Conservation (phyloP, 1,140 invertebrate genomes). For the Ceratina japonica region DNA sequence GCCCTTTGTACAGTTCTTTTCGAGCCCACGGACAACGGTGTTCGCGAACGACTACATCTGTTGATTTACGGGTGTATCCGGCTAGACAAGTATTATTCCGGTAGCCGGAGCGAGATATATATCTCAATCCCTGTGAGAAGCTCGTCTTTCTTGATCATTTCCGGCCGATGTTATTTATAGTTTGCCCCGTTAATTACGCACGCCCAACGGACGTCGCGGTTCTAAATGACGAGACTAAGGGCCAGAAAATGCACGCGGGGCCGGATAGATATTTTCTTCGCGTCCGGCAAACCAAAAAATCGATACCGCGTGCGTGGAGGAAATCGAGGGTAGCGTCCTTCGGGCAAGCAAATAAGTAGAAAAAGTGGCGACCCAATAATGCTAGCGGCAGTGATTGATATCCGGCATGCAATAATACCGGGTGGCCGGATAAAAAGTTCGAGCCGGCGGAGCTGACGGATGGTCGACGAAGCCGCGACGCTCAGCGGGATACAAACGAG, state of each 20-base stretch:
- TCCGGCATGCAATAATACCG: constrained; percentile 49
- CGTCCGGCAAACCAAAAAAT: background rate
- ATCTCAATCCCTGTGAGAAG: too few relatives aligned
- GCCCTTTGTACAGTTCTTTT: constrained; percentile 8
- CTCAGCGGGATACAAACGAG: constrained; percentile 1
- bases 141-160: too few relatives aligned
- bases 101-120: too few relatives aligned
- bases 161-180: too few relatives aligned
- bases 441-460: constrained; percentile 29
- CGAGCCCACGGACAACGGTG: background rate
- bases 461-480: constrained; percentile 24
- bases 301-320: background rate
- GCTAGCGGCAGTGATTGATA: constrained; percentile 58
- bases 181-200: too few relatives aligned
- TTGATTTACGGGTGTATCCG: background rate
- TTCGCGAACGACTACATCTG: background rate
- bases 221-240: too few relatives aligned
- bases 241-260: too few relatives aligned
- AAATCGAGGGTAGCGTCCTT: background rate
- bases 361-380: constrained; percentile 57
- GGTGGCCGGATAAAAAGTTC: constrained; percentile 49
- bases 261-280: constrained; percentile 1
- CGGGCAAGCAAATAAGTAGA: constrained; percentile 47
- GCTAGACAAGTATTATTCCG: too few relatives aligned
- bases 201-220: too few relatives aligned